Conservation (phyloP, 2,888 invertebrate species). For the Papilio gigon region DNA sequence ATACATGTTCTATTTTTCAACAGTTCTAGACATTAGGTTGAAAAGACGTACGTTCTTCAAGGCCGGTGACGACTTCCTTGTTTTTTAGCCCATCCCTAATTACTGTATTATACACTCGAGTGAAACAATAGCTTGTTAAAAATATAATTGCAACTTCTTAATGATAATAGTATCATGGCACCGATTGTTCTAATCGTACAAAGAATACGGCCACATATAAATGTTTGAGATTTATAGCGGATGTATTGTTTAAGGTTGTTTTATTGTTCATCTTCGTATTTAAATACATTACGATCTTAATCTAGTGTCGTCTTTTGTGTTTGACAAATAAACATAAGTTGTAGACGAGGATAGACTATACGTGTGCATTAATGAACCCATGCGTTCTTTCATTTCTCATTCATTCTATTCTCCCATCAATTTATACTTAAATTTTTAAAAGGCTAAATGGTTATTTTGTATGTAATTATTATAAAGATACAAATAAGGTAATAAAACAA, state of each 20-base stretch:
- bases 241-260: slow-evolving; percentile 18
- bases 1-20: slow-evolving; percentile 26
- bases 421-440: too few species aligned
- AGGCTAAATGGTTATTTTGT: too few species aligned
- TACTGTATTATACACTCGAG: slow-evolving; percentile 50
- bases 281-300: slow-evolving; percentile 14
- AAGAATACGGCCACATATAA: slow-evolving; percentile 29
- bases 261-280: slow-evolving; percentile 25
- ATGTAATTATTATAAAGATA: too few species aligned
- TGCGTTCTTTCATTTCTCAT: not conserved
- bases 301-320: not conserved
- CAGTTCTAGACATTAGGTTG: slow-evolving; percentile 1
- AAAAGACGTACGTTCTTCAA: slow-evolving; percentile 33
- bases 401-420: not conserved
- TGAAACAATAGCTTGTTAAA: slow-evolving; percentile 64
- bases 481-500: too few species aligned
- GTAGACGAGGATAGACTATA: not conserved
- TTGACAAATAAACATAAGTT: not conserved
- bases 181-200: slow-evolving; percentile 39
- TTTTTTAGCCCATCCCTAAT: slow-evolving; percentile 55
- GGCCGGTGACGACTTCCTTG: slow-evolving; percentile 57
- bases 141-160: slow-evolving; percentile 54
- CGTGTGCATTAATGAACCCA: not conserved
- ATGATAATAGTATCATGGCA: slow-evolving; percentile 36
- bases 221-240: slow-evolving; percentile 15